Conservation (phyloP, 1,140 invertebrate genomes). For the Conus betulinus region DNA sequence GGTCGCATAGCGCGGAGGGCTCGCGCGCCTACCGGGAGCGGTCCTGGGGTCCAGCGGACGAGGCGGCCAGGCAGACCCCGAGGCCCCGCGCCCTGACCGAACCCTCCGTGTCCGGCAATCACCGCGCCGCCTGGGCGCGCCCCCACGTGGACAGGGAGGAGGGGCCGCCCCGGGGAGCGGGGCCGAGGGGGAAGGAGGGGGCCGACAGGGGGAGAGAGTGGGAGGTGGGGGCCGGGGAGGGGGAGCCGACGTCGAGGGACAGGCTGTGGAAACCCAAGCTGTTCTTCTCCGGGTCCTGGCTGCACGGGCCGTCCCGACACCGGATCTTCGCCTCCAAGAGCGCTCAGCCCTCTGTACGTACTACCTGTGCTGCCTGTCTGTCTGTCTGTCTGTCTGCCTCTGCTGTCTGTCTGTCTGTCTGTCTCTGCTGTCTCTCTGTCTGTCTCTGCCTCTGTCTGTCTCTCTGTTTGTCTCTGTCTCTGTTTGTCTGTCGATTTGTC, state of each 20-base stretch:
- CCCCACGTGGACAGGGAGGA: background rate
- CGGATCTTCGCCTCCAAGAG: constrained; percentile 12
- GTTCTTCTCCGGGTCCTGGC: constrained; percentile 9
- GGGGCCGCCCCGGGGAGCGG: background rate
- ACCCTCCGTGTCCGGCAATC: background rate
- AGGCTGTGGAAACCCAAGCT: constrained; percentile 10
- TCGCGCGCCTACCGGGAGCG: background rate
- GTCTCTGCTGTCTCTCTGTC: too few species aligned
- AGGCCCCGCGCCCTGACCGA: background rate
- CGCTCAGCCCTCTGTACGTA: constrained; percentile 10
- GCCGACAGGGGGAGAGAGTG: background rate
- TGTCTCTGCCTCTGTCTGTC: too few species aligned
- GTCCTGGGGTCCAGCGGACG: background rate
- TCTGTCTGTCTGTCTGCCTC: too few species aligned
- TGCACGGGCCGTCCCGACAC: constrained; percentile 19
- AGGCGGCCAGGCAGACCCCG: background rate
- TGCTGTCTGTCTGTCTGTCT: too few species aligned
- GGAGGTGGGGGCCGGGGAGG: background rate
- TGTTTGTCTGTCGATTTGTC: background rate
- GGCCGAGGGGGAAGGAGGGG: background rate
- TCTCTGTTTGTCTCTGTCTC: too few species aligned
- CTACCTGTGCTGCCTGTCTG: too few species aligned
- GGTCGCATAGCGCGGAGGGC: background rate
- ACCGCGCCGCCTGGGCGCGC: background rate
- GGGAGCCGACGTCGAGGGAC: background rate